These are phyloP conservation scores for Bujurquina vittata DNA, from an alignment of 2,113 vertebrate genomes.

Conservation along the genomic window DNA sequence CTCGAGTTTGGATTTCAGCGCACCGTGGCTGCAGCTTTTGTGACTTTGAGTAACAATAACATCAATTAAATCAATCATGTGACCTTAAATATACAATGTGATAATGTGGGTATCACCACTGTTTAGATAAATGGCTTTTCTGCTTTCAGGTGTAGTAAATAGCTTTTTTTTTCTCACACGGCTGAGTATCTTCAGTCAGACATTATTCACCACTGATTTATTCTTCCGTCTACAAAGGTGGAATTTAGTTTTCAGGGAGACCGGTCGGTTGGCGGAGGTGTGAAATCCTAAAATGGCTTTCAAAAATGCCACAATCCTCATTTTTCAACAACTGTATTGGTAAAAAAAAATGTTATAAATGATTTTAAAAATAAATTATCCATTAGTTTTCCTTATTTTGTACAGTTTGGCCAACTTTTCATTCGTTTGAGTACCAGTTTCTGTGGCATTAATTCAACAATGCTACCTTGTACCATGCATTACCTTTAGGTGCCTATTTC, in stretches of 20 bases:
- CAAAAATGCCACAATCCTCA: background rate
- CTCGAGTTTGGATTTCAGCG: constrained; percentile 23
- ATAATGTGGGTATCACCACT: background rate
- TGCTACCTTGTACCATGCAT: background rate
- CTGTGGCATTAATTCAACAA: background rate
- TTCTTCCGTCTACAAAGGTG: background rate
- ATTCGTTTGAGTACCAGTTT: background rate
- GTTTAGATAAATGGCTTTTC: background rate
- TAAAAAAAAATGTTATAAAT: no score
- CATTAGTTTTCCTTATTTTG: background rate
- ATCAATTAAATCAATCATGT: constrained; percentile 34
- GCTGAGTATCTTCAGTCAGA: background rate
- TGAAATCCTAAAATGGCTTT: background rate
- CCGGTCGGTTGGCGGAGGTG: background rate
- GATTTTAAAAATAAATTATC: no score
- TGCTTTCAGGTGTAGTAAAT: background rate
- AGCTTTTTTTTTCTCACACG: background rate
- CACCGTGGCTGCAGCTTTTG: constrained; percentile 34
- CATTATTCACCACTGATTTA: background rate
- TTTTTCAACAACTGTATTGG: background rate
- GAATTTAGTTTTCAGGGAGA: background rate
- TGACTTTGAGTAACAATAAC: constrained; percentile 40
- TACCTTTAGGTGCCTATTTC: background rate
- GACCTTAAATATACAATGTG: background rate
- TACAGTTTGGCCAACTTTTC: background rate